phyloP scores from a whole-genome alignment of 1,140 invertebrate species.

The Drosophila seguyi region DNA sequence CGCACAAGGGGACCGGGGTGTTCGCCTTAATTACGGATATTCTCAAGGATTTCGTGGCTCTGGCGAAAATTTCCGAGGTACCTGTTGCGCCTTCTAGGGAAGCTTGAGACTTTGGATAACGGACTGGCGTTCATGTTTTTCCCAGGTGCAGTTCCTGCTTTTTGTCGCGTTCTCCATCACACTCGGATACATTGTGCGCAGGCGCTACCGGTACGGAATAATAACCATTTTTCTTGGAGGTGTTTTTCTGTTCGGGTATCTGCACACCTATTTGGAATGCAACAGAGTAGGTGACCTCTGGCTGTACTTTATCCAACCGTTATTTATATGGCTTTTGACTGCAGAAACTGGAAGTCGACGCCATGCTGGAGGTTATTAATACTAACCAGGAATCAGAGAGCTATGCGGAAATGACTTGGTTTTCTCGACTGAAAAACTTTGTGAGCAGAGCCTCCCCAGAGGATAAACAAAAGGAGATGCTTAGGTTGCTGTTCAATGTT shows the following conservation, averaged over 20 bases:
- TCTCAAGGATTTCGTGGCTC: slow-evolving; percentile 47
- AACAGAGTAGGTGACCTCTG: slow-evolving; percentile 60
- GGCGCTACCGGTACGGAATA: slow-evolving; percentile 38
- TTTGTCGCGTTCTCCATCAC: slow-evolving; percentile 21
- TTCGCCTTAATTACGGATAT: slow-evolving; percentile 57
- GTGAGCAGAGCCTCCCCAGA: slow-evolving; percentile 10
- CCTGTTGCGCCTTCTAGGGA: slow-evolving; percentile 12
- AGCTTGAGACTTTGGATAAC: neutral
- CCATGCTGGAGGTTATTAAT: slow-evolving; percentile 66
- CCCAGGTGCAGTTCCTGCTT: slow-evolving; percentile 67
- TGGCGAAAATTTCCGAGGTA: slow-evolving; percentile 69
- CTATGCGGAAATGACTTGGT: slow-evolving; percentile 14
- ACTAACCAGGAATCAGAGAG: slow-evolving; percentile 21
- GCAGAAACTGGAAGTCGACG: slow-evolving; percentile 69
- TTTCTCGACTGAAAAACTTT: slow-evolving; percentile 12
- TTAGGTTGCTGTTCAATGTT: slow-evolving; percentile 27
- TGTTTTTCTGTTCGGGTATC: slow-evolving; percentile 64
- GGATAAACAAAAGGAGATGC: slow-evolving; percentile 35
- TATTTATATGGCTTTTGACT: neutral
- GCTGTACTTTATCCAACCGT: neutral
- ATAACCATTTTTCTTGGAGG: slow-evolving; percentile 48
- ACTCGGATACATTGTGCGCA: slow-evolving; percentile 53
- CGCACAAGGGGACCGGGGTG: slow-evolving; percentile 25
- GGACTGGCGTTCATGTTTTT: slow-evolving; percentile 4
- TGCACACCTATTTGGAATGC: slow-evolving; percentile 75